Evolutionary conservation across 2,888 invertebrate genomes (phyloP), one percentile per base, ranked within the genome.

Genomic region (Schrankia costaestrigalis): DNA sequence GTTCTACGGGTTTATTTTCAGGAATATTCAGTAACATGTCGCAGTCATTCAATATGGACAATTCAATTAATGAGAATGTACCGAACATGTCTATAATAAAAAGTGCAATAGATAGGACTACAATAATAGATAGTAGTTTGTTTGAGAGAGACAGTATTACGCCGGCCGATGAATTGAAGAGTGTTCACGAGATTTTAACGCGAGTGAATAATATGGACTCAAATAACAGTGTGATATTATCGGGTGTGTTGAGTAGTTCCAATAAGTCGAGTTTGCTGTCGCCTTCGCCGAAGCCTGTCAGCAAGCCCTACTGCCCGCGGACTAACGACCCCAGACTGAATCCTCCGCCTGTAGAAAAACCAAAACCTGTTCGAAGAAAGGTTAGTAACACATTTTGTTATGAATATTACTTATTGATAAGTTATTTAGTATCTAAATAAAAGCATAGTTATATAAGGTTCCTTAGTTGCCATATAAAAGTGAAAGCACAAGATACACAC

Each of bases 151-250:
- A 77, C 59, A 72, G 70, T 62, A 69, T 70, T 48, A 76, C 77
- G 41, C 75, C 71, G 19, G 79, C 68, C 56, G 87, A 88, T 45
- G 89, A 89, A 34, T 63, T 87, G 57, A 79, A 75, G 45, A 87
- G 81, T 59, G 88, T 88, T 23, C 83, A 85, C 41, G 89, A 84
- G 60, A 86, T 89, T 46, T 60, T 89, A 59, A 83, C 82, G 56
- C 80, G 86, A 37, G 89, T 89, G 62, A 89, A 81, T 58, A 88
- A 78, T 60, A 89, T 89, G 87, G 87, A 88, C 71, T 82, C 85
- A 37, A 83, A 82, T 67, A 87, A 82, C 46, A 87, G 88, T 77
- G 84, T 86, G 56, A 66, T 87, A 56, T 63, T 87, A 55, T 86
- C 86, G 46, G 88, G 85, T 0, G 86, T 88, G 67, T 52, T 88